Conservation (phyloP, 2,888 invertebrate genomes). For the Drosophila robusta region DNA sequence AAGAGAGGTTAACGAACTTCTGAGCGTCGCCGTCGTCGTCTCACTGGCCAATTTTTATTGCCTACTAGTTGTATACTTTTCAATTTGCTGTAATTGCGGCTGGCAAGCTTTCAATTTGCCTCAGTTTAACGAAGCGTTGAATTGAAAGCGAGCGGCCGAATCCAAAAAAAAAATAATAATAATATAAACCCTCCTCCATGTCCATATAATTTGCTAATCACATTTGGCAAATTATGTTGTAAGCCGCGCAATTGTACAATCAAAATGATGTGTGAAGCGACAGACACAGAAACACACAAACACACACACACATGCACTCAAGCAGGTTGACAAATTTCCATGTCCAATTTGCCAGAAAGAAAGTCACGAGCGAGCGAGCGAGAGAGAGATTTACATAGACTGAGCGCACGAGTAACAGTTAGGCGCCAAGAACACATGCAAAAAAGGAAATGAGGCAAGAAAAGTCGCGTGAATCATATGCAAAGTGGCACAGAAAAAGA, state of each 20-base stretch:
- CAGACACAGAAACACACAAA: constrained; percentile 26
- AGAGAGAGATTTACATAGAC: not conserved
- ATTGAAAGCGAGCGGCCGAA: constrained; percentile 70
- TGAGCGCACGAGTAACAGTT: constrained; percentile 32
- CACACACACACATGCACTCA: constrained; percentile 6
- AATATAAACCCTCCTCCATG: constrained; percentile 35
- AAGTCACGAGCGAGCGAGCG: constrained; percentile 25
- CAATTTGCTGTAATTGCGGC: constrained; percentile 75
- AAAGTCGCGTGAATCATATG: constrained; percentile 71
- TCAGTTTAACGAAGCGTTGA: constrained; percentile 80
- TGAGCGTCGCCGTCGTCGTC: constrained; percentile 31
- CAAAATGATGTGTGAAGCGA: constrained; percentile 53
- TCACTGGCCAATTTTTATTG: constrained; percentile 74
- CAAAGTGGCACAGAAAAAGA: constrained; percentile 56
- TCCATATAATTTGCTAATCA: constrained; percentile 74
- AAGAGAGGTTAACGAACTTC: constrained; percentile 65
- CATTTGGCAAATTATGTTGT: constrained; percentile 78
- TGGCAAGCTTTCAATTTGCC: constrained; percentile 74
- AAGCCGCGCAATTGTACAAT: constrained; percentile 71
- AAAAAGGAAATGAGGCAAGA: constrained; percentile 51
- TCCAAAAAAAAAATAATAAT: constrained; percentile 5
- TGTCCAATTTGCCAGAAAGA: constrained; percentile 49
- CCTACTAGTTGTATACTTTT: constrained; percentile 69
- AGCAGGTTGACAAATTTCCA: constrained; percentile 70
- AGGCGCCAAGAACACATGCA: constrained; percentile 41